Base-by-base conservation (phyloP, 1,140 invertebrate species). In the Drosophila hydei region DNA sequence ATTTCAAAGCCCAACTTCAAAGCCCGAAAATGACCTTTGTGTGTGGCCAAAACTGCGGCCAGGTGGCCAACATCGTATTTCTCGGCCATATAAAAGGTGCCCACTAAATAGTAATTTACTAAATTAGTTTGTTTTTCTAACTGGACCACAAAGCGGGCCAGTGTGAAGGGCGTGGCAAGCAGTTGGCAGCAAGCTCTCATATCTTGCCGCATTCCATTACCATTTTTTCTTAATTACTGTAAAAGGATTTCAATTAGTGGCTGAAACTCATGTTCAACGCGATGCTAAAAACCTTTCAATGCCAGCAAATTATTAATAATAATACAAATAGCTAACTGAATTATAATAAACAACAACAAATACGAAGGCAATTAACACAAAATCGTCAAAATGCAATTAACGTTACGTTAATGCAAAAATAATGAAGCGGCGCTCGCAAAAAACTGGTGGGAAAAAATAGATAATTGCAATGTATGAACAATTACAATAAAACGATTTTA, bases 101-200 rank as follows among this genome's bases (percentile, higher is more conserved):
- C 77, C 70, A 75, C 81, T 87, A 88, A 87, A 87, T 87, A 87
- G 83, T 87, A 87, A 88, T 88, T 87, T 88, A 88, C 74, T 69
- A 87, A 87, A 87, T 87, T 88, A 87, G 81, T 87, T 87, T 88
- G 77, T 87, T 87, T 64, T 72, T 67, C 77, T 70, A 85, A 77
- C 72, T 80, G 71, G 38, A 56, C 64, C 55, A 45, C 55, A 64
- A 47, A 33, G 16, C 8, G 48, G 12, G 25, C 4, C 1, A 11
- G 27, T 21, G 42, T 12, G 21, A 4, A 16, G 9, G 42, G 42
- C 19, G 40, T 64, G 33, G 38, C 43, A 19, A 58, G 50, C 47
- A 61, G 48, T 23, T 38, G 40, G 50, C 38, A 23, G 30, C 18
- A 7, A 68, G 54, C 74, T 65, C 52, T 16, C 55, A 45, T 59